phyloP scores from a whole-genome alignment of 2,888 invertebrate genomes.

The Drosophila diplacantha region DNA sequence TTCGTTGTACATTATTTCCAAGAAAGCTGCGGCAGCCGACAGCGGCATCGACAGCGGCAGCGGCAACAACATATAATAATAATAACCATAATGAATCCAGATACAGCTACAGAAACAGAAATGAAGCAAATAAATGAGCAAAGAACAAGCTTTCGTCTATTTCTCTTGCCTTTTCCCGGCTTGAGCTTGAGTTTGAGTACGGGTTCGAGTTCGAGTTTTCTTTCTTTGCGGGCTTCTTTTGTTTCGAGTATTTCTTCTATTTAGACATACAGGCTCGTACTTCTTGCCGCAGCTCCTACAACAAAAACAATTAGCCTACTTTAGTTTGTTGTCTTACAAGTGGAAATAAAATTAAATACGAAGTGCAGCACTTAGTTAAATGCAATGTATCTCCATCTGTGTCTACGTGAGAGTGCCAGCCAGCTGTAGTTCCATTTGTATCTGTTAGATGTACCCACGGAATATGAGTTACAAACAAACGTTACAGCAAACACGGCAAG shows the following conservation, averaged over 20 bases:
- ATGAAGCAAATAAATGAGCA: slow-evolving; percentile 69
- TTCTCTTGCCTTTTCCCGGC: slow-evolving; percentile 16
- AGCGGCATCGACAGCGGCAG: slow-evolving; percentile 19
- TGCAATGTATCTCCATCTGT: slow-evolving; percentile 31
- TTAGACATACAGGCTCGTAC: slow-evolving; percentile 13
- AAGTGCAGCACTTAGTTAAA: slow-evolving; percentile 46
- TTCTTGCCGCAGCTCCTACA: slow-evolving; percentile 49
- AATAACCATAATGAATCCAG: slow-evolving; percentile 65
- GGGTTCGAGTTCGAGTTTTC: slow-evolving; percentile 21
- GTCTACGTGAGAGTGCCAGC: slow-evolving; percentile 9
- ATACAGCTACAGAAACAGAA: slow-evolving; percentile 48
- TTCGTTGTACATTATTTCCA: slow-evolving; percentile 61
- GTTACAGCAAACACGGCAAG: slow-evolving; percentile 1
- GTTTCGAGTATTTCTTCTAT: slow-evolving; percentile 19
- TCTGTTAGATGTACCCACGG: slow-evolving; percentile 19
- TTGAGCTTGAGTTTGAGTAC: slow-evolving; percentile 13
- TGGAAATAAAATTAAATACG: slow-evolving; percentile 71
- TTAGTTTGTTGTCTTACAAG: slow-evolving; percentile 70
- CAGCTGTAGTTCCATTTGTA: not conserved
- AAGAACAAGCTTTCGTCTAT: slow-evolving; percentile 54
- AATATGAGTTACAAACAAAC: slow-evolving; percentile 35
- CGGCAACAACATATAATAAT: slow-evolving; percentile 61
- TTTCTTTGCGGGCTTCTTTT: slow-evolving; percentile 23
- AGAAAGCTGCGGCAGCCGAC: slow-evolving; percentile 43
- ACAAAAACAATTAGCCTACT: slow-evolving; percentile 72